Base-by-base conservation (phyloP, 2,113 vertebrate species). In the Phyllopteryx taeniolatus region DNA sequence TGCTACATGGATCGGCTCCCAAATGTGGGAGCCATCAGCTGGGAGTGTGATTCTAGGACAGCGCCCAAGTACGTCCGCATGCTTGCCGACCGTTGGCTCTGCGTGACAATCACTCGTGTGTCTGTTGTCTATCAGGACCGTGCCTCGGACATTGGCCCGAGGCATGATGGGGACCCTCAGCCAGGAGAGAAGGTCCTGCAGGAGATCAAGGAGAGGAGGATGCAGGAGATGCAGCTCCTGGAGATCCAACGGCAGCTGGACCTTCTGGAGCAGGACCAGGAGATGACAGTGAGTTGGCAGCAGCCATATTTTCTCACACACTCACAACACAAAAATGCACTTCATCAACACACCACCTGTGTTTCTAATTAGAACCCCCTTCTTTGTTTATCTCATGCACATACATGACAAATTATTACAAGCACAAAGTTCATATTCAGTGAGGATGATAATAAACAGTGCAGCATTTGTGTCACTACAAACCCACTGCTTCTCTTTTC, bases 181-280 rank as follows among this genome's bases (percentile, higher is more conserved):
- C 94, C 93, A 78, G 95, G 95, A 87, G 97, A 97, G 76, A 92
- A 90, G 85, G 86, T 93, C 85, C 94, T 96, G 81, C 91, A 84
- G 89, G 91, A 95, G 71, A 89, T 76, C 84, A 95, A 92, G 87
- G 93, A 94, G 73, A 90, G 90, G 75, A 92, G 94, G 77, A 89
- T 92, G 75, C 93, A 94, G 43, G 92, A 95, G 89, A 91, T 78
- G 70, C 92, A 93, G 19, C 91, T 98, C 83, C 92, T 80, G 86
- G 93, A 95, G 79, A 98, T 98, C 79, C 92, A 97, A 85, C 90
- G 91, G 74, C 93, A 95, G 71, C 93, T 98, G 91, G 92, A 93
- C 86, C 85, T 82, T 31, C 88, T 98, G 77, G 87, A 83, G 62
- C 85, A 61, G 15, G 53, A 82, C 85, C 90, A 89, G 66, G 78